Evolutionary conservation across 2,797 vertebrate species (phyloP), one percentile per base, ranked within the genome.

Genomic region (Tokudaia tokunoshimensis): DNA sequence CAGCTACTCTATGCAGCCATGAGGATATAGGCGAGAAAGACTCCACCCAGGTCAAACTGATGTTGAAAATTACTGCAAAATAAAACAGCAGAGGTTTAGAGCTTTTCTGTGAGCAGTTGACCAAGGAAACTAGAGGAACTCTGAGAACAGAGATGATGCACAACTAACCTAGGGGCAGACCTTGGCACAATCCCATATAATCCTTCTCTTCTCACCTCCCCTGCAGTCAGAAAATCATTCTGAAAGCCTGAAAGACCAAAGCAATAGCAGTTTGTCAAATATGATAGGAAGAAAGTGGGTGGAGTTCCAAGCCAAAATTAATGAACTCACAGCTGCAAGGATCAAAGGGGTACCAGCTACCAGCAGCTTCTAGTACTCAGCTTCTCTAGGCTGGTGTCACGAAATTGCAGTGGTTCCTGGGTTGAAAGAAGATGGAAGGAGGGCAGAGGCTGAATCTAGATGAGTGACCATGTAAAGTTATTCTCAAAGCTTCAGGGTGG

Each of bases 11-110:
- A 10, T 22, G 22, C 74, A 31, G 20, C 19, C 50, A 6, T 13
- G 20, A 29, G 19, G 63, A 92, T 1, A 0, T 24, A 3, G 4
- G 0, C 14, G 31, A 26, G 19, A 24, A 6, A 6, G 19, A 2
- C 8, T 15, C 34, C 20, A 55, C 31, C 10, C 12, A 26, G 22
- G 72, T 74, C 44, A 61, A 84, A 50, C 22, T 1, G 57, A 9
- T 6, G 20, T 55, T 44, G 17, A 41, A 52, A 85, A 85, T 2
- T 52, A 70, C 20, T 50, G 19, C 72, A 29, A 74, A 92, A 22
- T 59, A 19, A 4, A 76, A 31, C 0, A 4, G 13, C 57, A 86
- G 37, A 55, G 34, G 75, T 24, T 12, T 20, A 3, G 20, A 24
- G 5, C 31, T 89, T 55, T 14, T 41, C 82, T 7, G 79, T 47